phyloP scores from a whole-genome alignment of 1,140 invertebrate species.

The Penaeus chinensis region DNA sequence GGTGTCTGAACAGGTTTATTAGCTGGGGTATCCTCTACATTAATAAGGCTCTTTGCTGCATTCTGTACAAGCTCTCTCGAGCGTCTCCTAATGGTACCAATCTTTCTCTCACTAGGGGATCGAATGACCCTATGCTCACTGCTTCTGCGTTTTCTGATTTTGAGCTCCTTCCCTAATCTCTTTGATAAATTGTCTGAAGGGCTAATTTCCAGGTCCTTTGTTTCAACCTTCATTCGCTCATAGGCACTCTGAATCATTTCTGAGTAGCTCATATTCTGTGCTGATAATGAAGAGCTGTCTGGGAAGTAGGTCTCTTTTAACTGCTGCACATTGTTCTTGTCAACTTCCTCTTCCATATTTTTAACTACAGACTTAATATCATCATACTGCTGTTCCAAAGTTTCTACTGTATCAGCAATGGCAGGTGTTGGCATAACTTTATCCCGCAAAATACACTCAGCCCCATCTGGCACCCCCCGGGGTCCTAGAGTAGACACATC shows the following conservation, averaged over 20 bases:
- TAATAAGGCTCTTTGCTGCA: slow-evolving; percentile 36
- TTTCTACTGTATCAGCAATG: slow-evolving; percentile 12
- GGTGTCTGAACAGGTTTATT: slow-evolving; percentile 43
- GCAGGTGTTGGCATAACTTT: background rate
- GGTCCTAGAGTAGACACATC: slow-evolving; percentile 28
- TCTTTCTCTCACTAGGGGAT: slow-evolving; percentile 83
- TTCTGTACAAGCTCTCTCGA: slow-evolving; percentile 71
- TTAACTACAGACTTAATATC: slow-evolving; percentile 54
- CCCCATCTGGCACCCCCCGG: slow-evolving; percentile 61
- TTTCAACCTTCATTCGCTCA: slow-evolving; percentile 62
- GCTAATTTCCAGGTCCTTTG: slow-evolving; percentile 53
- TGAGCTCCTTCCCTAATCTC: slow-evolving; percentile 78
- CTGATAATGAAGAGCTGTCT: slow-evolving; percentile 14
- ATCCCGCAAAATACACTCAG: slow-evolving; percentile 53
- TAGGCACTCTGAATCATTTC: slow-evolving; percentile 63
- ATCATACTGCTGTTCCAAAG: slow-evolving; percentile 59
- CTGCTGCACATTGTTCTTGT: slow-evolving; percentile 50
- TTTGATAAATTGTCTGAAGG: slow-evolving; percentile 78
- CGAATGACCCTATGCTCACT: slow-evolving; percentile 79
- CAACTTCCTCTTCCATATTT: slow-evolving; percentile 48
- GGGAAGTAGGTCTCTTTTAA: slow-evolving; percentile 55
- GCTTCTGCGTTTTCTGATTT: slow-evolving; percentile 74
- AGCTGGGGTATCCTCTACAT: slow-evolving; percentile 15
- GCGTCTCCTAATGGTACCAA: slow-evolving; percentile 78
- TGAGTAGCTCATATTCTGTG: slow-evolving; percentile 55